Evolutionary conservation across 2,888 invertebrate genomes (phyloP).

Genomic region (Cyclophora albipunctata): DNA sequence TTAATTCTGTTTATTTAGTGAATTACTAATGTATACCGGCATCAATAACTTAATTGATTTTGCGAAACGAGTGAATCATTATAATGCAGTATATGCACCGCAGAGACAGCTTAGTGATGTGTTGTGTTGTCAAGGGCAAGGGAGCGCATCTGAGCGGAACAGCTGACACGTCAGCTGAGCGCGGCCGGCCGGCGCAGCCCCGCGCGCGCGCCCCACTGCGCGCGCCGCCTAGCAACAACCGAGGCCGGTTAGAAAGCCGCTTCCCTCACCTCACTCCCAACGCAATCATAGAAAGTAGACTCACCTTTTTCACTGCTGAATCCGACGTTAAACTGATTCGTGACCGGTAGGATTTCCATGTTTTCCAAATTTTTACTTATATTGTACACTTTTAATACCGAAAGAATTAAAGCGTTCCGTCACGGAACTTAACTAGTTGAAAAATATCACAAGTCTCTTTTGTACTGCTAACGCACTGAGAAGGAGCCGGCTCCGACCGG

Average conservation of each 20-base stretch:
- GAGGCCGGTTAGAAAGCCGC: slow-evolving; percentile 62
- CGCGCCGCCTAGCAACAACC: slow-evolving; percentile 68
- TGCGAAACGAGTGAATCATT: not conserved
- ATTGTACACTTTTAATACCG: slow-evolving; percentile 71
- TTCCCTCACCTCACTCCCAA: slow-evolving; percentile 38
- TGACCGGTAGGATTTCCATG: slow-evolving; percentile 88
- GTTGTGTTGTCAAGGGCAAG: slow-evolving; percentile 29
- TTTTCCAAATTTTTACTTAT: slow-evolving; percentile 76
- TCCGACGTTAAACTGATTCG: slow-evolving; percentile 84
- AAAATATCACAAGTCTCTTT: slow-evolving; percentile 76
- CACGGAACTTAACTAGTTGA: slow-evolving; percentile 68
- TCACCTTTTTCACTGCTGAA: slow-evolving; percentile 85
- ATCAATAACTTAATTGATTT: too few species aligned
- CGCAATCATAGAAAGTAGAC: slow-evolving; percentile 62
- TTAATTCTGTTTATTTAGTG: too few species aligned
- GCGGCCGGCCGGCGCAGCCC: slow-evolving; percentile 11
- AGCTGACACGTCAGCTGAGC: slow-evolving; percentile 59
- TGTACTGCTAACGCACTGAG: slow-evolving; percentile 70
- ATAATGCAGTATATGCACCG: not conserved
- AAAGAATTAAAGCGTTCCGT: slow-evolving; percentile 59
- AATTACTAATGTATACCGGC: too few species aligned
- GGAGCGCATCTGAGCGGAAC: slow-evolving; percentile 44
- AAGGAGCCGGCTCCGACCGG: slow-evolving; percentile 55
- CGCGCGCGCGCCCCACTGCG: slow-evolving; percentile 29
- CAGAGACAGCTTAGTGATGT: too few species aligned